Base-by-base conservation (phyloP, 2,113 vertebrate species). In the Daubentonia madagascariensis region DNA sequence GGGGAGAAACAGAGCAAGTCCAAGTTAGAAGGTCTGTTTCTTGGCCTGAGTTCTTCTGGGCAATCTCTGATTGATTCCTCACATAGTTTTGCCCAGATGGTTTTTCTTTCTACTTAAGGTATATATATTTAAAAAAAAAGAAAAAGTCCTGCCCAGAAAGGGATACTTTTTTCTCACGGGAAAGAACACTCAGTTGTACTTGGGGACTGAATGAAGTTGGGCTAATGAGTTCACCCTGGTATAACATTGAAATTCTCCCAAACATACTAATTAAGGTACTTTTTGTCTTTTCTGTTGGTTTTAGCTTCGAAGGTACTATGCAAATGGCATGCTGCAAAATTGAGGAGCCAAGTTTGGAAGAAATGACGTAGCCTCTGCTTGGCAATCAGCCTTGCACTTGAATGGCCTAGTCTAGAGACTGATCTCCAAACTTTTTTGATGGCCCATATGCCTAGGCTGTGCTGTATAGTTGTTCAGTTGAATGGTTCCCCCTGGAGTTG, bases 261-360 rank as follows among this genome's bases (percentile, higher is more conserved):
- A 63, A 90, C 94, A 96, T 97, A 97, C 97, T 97, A 97, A 98
- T 97, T 54, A 95, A 95, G 91, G 81, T 94, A 68, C 67, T 35
- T 96, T 94, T 89, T 97, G 89, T 97, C 81, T 91, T 80, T 93
- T 75, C 91, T 92, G 63, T 89, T 85, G 83, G 86, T 85, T 96
- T 98, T 95, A 48, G 16, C 85, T 97, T 96, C 95, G 97, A 96
- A 92, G 92, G 78, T 85, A 48, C 95, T 48, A 75, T 81, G 43
- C 78, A 86, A 83, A 91, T 30, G 35, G 57, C 35, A 72, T 78
- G 23, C 65, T 83, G 40, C 3, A 48, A 76, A 89, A 81, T 14
- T 0, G 25, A 95, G 85, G 54, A 89, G 40, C 90, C 73, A 48
- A 85, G 70, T 40, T n/a, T 80, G 75, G 86, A 94, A 84, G 89